Base-by-base conservation (phyloP, 2,113 vertebrate genomes). In the Suricata suricatta region DNA sequence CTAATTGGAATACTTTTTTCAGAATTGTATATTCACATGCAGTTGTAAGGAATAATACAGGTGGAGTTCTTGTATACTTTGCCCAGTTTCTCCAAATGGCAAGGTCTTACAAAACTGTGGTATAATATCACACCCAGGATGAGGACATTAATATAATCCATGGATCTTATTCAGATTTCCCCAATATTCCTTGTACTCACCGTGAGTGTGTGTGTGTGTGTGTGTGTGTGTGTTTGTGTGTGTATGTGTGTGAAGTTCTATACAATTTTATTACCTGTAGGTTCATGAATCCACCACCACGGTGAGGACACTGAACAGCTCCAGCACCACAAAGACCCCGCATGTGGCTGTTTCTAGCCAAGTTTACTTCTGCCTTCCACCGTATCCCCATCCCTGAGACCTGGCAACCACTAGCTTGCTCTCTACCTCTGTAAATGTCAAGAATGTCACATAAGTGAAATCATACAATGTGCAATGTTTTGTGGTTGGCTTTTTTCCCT, bases 151-250 rank as follows among this genome's bases (percentile, higher is more conserved):
- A 87, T 90, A 44, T 82, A 83, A 93, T 44, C 38, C 21, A 85
- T 14, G 83, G 77, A 41, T 52, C 25, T 92, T 93, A n/a, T 23
- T 93, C 44, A 47, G 60, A 88, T 92, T 95, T 96, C 54, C 44
- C 52, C n/a, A 68, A 12, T 90, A 90, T 93, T 93, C 47, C 38
- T 54, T 71, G 38, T 71, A 69, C 35, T 97, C 38, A 64, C 13
- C 69, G 15, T 74, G 57, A 68, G 5, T 90, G 60, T 38, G 33
- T 54, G 19, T 83, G 63, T 69, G 25, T 85, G 38, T 52, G 41
- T 38, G 33, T 71, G 57, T 66, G 9, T 47, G 33, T 38, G 52
- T 54, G 52, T 54, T 41, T 88, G 74, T 71, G 19, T 66, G 83
- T 69, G 71, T 79, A 64, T 80, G 27, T 50, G 27, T 76, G 72